These are phyloP conservation scores for Prionailurus bengalensis DNA, from an alignment of 2,113 vertebrate genomes.

Conservation along the genomic window DNA sequence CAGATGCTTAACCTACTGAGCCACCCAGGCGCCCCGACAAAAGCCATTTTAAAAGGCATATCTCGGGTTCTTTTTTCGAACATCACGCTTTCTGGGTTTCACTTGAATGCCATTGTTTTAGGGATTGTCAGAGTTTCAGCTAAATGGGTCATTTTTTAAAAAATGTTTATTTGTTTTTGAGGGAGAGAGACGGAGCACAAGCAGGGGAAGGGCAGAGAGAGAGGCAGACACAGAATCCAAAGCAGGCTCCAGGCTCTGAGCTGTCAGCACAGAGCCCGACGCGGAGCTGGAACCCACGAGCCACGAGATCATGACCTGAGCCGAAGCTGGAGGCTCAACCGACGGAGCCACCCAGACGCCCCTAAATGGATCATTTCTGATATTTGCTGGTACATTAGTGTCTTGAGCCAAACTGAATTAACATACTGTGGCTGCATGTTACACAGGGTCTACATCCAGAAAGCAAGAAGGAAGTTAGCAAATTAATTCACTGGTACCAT, in stretches of 20 bases:
- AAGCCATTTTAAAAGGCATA: neutral
- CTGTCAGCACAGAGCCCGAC: too few relatives aligned
- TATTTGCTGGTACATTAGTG: neutral
- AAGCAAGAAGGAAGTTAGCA: neutral
- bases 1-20: too few relatives aligned
- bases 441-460: neutral
- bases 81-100: neutral
- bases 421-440: neutral
- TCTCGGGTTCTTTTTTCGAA: neutral
- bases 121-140: neutral
- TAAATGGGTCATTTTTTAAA: too few relatives aligned
- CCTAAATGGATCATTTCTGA: neutral
- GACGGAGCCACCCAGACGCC: too few relatives aligned
- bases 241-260: too few relatives aligned
- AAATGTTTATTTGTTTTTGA: too few relatives aligned
- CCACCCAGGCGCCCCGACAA: neutral
- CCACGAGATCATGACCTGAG: too few relatives aligned
- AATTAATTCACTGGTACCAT: accelerated
- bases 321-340: too few relatives aligned
- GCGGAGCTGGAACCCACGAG: too few relatives aligned
- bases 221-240: too few relatives aligned
- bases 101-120: neutral
- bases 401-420: neutral
- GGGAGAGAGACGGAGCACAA: too few relatives aligned
- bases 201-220: too few relatives aligned